A percentile compares a stretch with the other conserved stretches of the same genome.
Conservation (phyloP, 2,113 vertebrate species). For the Sturnira hondurensis region DNA sequence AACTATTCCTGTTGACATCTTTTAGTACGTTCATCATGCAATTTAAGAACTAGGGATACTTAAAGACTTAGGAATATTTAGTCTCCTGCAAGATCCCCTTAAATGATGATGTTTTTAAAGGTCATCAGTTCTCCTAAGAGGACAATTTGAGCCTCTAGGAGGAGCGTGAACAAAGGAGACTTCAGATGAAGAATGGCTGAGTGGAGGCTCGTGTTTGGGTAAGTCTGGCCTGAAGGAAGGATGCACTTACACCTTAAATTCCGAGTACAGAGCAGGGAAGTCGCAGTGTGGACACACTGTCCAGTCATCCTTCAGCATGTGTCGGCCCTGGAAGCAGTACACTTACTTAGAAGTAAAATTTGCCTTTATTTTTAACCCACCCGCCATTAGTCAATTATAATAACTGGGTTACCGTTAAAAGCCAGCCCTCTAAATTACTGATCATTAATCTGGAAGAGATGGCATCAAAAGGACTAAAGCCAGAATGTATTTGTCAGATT, state of each 20-base stretch:
- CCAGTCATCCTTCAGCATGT: slow-evolving; percentile 96
- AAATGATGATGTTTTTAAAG: not conserved
- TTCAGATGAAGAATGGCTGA: not conserved
- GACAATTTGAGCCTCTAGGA: not conserved
- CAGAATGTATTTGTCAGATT: not conserved
- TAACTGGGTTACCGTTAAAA: not conserved
- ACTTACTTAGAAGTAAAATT: not conserved
- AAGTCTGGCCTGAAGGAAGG: not conserved
- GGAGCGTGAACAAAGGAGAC: not conserved
- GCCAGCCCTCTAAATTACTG: not conserved
- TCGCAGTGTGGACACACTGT: slow-evolving; percentile 92
- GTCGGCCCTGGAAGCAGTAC: slow-evolving; percentile 85
- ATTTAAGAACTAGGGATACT: not conserved
- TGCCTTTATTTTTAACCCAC: not conserved
- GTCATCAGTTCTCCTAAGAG: not conserved
- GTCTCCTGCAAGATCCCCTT: not conserved
- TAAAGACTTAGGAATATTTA: not conserved
- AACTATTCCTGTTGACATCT: not conserved
- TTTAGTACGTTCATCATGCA: not conserved
- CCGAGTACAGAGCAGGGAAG: slow-evolving; percentile 92
- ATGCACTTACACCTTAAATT: slow-evolving; percentile 88
- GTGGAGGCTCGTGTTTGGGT: not conserved
- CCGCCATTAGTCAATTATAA: not conserved
- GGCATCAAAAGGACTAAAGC: not conserved
- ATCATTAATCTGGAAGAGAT: not conserved